phyloP scores from a whole-genome alignment of 2,888 invertebrate genomes.

The Caenorhabditis panamensis region DNA sequence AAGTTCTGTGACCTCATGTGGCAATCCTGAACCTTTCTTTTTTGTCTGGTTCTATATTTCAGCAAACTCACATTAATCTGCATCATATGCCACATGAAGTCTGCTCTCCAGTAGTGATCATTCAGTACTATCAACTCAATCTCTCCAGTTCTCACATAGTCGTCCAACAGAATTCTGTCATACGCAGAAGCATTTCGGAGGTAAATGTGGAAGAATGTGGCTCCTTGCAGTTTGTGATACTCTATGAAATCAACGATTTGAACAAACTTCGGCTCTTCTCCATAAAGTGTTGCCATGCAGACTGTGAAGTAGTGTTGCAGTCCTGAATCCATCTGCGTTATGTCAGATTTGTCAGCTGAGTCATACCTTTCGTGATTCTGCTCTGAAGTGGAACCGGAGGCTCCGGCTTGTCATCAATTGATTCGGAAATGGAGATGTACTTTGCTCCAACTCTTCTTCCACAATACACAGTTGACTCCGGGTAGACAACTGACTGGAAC shows the following conservation, averaged over 20 bases:
- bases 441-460: conserved; percentile 36
- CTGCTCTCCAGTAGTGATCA: conserved; percentile 52
- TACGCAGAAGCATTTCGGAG: conserved; percentile 39
- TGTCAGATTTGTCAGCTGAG: not conserved
- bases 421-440: conserved; percentile 31
- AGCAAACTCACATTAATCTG: conserved; percentile 29
- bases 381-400: conserved; percentile 39
- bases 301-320: conserved; percentile 50
- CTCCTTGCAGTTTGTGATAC: conserved; percentile 58
- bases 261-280: conserved; percentile 48
- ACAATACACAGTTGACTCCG: conserved; percentile 39
- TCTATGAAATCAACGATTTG: conserved; percentile 59
- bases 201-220: conserved; percentile 58
- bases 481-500: conserved; percentile 22
- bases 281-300: conserved; percentile 44
- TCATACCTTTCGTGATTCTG: conserved; percentile 3
- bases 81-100: conserved; percentile 34
- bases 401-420: conserved; percentile 27
- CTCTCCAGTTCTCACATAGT: conserved; percentile 56
- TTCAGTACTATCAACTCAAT: conserved; percentile 54
- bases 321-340: conserved; percentile 16
- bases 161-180: conserved; percentile 45
- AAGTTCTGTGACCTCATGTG: conserved; percentile 44
- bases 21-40: conserved; percentile 40
- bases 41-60: no score